Percentiles rank a stretch among this genome's conserved stretches.
Evolutionary conservation across 2,888 invertebrate genomes (phyloP).

Genomic region (Latrodectus hesperus): DNA sequence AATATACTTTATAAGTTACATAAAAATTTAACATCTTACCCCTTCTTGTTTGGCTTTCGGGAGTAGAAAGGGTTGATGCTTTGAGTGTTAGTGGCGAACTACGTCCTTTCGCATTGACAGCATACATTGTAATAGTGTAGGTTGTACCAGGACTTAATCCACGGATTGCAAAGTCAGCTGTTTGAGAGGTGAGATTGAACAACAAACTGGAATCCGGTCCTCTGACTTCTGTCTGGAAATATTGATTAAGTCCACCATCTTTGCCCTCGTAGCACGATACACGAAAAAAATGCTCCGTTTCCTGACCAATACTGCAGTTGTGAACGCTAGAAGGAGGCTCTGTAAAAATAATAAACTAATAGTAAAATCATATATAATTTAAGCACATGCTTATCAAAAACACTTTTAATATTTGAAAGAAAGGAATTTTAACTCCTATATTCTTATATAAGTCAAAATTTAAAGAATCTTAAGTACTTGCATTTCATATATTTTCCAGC

Average conservation of each 20-base stretch:
- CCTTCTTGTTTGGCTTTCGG: conserved; percentile 73
- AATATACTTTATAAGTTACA: no score
- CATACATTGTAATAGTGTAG: conserved; percentile 69
- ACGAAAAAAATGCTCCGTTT: conserved; percentile 87
- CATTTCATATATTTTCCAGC: no score
- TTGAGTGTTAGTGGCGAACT: conserved; percentile 60
- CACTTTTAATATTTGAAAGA: no score
- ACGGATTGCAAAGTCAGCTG: conserved; percentile 65
- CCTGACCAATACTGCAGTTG: conserved; percentile 90
- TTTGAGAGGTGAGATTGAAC: conserved; percentile 48
- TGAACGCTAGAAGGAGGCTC: conserved; percentile 90
- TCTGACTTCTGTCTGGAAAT: conserved; percentile 85
- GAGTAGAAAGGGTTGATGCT: conserved; percentile 68
- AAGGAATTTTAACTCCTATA: no score
- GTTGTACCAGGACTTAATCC: conserved; percentile 68
- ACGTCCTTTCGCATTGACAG: conserved; percentile 71
- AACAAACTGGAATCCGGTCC: conserved; percentile 45
- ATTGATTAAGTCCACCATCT: conserved; percentile 91
- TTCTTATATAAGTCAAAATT: no score
- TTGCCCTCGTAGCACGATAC: conserved; percentile 91
- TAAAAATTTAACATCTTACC: conserved; percentile 47
- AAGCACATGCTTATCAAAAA: no score
- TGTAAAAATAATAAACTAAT: conserved; percentile 74
- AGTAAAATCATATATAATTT: not conserved
- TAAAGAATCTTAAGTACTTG: no score